Conservation (phyloP, 2,113 vertebrate species). For the Laterallus jamaicensis region DNA sequence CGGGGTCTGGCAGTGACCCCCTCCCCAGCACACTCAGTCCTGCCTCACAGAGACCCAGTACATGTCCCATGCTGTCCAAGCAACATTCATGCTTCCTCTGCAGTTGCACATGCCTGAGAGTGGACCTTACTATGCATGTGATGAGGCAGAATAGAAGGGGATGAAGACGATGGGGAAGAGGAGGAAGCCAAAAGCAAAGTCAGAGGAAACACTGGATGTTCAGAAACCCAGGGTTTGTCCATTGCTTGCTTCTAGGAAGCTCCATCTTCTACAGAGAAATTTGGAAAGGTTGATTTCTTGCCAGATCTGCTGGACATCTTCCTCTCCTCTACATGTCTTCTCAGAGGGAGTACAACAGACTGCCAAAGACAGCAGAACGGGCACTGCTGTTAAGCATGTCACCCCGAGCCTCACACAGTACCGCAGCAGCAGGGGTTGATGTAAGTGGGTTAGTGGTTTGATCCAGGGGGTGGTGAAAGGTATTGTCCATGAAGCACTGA, state of each 20-base stretch:
- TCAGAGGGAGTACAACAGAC: background rate
- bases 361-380: background rate
- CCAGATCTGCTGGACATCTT: background rate
- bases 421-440: background rate
- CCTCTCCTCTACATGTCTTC: background rate
- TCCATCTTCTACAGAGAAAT: background rate
- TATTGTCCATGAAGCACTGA: background rate
- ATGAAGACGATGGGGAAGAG: background rate
- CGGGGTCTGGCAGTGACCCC: too few relatives aligned
- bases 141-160: background rate
- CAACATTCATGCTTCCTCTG: background rate
- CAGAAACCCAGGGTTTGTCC: background rate
- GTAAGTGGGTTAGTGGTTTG: background rate
- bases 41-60: background rate
- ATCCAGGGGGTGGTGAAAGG: background rate
- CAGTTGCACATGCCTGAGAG: background rate
- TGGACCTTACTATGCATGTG: background rate
- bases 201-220: background rate
- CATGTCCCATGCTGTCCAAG: background rate
- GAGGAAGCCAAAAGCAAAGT: background rate
- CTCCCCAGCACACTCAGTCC: background rate
- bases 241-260: background rate
- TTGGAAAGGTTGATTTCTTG: background rate
- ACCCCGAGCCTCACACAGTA: background rate
- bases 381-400: background rate